Evolutionary conservation across 1,140 invertebrate genomes (phyloP).

Genomic region (Halesus radiatus): DNA sequence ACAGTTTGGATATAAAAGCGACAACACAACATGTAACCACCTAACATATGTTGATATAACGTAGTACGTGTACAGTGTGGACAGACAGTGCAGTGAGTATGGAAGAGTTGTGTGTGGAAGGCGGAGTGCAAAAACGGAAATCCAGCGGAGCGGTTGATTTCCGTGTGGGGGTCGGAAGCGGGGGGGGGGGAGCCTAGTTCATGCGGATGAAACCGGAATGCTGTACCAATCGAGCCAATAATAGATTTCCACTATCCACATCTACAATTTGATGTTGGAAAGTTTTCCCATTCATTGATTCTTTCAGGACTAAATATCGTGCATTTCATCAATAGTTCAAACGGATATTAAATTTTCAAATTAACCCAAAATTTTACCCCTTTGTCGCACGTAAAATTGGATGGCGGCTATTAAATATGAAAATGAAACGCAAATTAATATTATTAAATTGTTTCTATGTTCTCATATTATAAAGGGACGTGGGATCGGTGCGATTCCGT

Average conservation of each 20-base stretch:
- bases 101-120: not conserved
- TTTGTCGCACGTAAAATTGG: not conserved
- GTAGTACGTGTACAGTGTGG: too few relatives aligned
- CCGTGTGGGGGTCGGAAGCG: not conserved
- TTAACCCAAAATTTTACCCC: too few relatives aligned
- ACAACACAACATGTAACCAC: too few relatives aligned
- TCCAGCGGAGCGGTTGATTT: constrained; percentile 42
- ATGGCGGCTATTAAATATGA: not conserved
- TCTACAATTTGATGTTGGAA: not conserved
- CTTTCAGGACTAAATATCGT: too few relatives aligned
- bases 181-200: not conserved
- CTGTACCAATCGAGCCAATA: constrained; percentile 16
- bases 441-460: not conserved
- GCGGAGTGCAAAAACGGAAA: constrained; percentile 38
- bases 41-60: too few relatives aligned
- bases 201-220: constrained; percentile 10
- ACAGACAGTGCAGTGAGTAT: too few relatives aligned
- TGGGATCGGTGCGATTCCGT: too few relatives aligned
- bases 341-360: too few relatives aligned
- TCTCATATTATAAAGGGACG: not conserved
- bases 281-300: not conserved
- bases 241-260: constrained; percentile 2
- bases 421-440: not conserved
- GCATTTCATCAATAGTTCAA: too few relatives aligned
- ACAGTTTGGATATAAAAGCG: too few relatives aligned